Conservation (phyloP, 2,888 invertebrate species). For the Hirtodrosophila cameraria region DNA sequence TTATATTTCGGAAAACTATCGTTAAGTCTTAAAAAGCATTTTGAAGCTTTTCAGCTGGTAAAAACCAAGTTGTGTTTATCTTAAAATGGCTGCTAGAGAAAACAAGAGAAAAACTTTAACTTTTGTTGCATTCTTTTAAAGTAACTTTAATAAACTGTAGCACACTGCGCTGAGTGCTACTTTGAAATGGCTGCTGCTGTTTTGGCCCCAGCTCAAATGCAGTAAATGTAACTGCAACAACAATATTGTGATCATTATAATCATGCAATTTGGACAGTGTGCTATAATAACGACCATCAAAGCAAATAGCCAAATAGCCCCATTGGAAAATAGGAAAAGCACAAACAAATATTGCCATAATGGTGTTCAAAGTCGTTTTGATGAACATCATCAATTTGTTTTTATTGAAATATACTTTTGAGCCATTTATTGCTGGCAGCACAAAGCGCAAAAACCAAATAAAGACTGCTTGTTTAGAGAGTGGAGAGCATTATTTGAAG, state of each 20-base stretch:
- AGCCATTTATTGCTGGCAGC: slow-evolving; percentile 40
- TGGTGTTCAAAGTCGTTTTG: slow-evolving; percentile 47
- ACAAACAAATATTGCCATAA: slow-evolving; percentile 35
- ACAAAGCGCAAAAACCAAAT: not conserved
- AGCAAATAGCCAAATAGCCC: slow-evolving; percentile 23
- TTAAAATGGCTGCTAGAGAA: not conserved
- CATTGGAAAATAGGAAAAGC: slow-evolving; percentile 12
- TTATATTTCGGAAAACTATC: not conserved
- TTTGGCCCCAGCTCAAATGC: slow-evolving; percentile 40
- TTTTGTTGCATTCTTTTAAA: not conserved
- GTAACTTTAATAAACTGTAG: slow-evolving; percentile 8
- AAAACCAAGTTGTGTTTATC: no score
- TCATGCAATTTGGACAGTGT: slow-evolving; percentile 48
- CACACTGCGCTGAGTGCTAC: slow-evolving; percentile 15
- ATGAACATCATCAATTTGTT: slow-evolving; percentile 52
- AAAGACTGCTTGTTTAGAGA: no score
- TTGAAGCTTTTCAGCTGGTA: slow-evolving; percentile 8
- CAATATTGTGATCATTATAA: slow-evolving; percentile 64
- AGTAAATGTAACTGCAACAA: slow-evolving; percentile 42
- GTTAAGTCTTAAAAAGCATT: not conserved
- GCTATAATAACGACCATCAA: slow-evolving; percentile 9
- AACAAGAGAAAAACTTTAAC: not conserved
- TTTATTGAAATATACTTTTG: slow-evolving; percentile 46
- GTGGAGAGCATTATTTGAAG: not conserved
- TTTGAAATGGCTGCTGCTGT: slow-evolving; percentile 5